Conservation (phyloP, 2,888 invertebrate species). For the Machimus rusticus region DNA sequence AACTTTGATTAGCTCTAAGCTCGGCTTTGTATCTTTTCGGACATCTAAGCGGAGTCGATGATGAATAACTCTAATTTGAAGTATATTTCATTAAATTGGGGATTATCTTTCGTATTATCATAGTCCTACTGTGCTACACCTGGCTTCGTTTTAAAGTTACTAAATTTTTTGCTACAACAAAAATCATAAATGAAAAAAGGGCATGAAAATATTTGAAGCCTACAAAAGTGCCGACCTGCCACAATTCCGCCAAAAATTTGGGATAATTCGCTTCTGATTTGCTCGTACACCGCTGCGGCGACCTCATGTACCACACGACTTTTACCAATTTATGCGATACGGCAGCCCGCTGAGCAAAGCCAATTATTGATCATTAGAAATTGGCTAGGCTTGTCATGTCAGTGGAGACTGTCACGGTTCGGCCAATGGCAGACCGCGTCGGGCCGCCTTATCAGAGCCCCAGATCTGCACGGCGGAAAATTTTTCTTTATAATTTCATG, state of each 20-base stretch:
- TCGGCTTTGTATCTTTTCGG: neutral
- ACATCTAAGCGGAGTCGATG: neutral
- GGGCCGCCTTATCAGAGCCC: slow-evolving; percentile 33
- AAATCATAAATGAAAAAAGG: neutral
- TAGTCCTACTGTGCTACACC: neutral
- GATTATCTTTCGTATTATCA: neutral
- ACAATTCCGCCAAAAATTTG: neutral
- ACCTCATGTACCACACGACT: slow-evolving; percentile 6
- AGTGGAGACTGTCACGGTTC: neutral
- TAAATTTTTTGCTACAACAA: neutral
- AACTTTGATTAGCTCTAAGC: neutral
- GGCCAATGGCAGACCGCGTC: neutral
- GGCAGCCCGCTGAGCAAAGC: slow-evolving; percentile 44
- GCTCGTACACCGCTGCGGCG: neutral
- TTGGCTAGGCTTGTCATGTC: slow-evolving; percentile 45
- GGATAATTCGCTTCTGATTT: neutral
- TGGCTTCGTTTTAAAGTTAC: neutral
- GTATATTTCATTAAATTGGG: neutral
- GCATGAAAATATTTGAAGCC: neutral
- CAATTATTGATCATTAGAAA: slow-evolving; percentile 48
- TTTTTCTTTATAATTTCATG: slow-evolving; percentile 31
- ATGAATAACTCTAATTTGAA: neutral
- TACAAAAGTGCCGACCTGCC: neutral
- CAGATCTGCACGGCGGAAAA: slow-evolving; percentile 22
- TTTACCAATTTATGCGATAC: slow-evolving; percentile 40